Base-by-base conservation (phyloP, 2,797 vertebrate species). In the Enteromius radiatus region DNA sequence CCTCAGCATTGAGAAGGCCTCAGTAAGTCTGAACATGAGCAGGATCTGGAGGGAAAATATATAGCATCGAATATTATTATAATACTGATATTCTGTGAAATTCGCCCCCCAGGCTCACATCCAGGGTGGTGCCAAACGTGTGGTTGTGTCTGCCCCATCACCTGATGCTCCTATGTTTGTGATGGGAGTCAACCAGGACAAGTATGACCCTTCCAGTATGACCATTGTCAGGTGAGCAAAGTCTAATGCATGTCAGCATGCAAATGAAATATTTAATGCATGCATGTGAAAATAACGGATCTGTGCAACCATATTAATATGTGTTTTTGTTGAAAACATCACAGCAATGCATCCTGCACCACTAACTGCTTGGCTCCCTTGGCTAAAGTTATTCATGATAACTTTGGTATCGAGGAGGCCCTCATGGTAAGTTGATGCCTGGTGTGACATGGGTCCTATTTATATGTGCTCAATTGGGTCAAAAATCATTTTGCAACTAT, bases 291-390 rank as follows among this genome's bases (percentile, higher is more conserved):
- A 54, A 17, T 38, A 38, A 31, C 36, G 70, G 52, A 69, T 28
- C 21, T 56, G 1, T 76, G 38, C 61, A 41, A 70, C 64, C 56
- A 56, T 12, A 43, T 23, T 82, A 86, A 80, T 41, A 3, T 15
- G 23, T 69, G 33, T 19, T 49, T 19, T 14, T 90, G 11, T 88
- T 12, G 38, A 86, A 86, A 78, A 84, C 3, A 87, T 86, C 26
- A 80, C 88, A 97, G 97, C 89, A 97, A 97, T 56, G 96, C 96
- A 76, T 97, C 96, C 90, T 97, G 97, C 89, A 97, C 97, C 86
- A 97, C 97, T 91, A 97, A 97, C 94, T 97, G 97, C 93, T 94
- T 97, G 93, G 97, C 96, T 11, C 97, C 96, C 11, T 88, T 97
- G 82, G 96, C 96, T 86, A 97, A 97, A 92, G 95, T 97, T 91